A percentile compares a stretch with the other conserved stretches of the same genome.
These are phyloP conservation scores for Polylopha cassiicola DNA, from an alignment of 2,888 invertebrate genomes.

Conservation along the genomic window DNA sequence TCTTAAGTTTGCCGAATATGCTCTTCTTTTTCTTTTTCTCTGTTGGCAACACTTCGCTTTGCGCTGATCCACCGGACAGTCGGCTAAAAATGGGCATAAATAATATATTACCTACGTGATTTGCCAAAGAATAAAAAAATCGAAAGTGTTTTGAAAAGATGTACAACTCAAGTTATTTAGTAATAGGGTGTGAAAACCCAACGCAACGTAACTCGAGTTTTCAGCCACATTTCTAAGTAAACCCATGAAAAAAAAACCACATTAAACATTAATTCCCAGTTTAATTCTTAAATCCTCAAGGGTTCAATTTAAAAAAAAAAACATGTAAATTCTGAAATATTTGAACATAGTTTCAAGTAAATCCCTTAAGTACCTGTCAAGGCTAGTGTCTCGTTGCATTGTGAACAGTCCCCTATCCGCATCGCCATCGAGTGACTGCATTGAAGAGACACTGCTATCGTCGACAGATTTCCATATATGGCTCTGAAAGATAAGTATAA, in stretches of 20 bases:
- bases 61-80: constrained; percentile 89
- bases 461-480: constrained; percentile 90
- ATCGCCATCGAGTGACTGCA: constrained; percentile 86
- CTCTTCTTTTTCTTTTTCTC: constrained; percentile 90
- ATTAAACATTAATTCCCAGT: too few relatives aligned
- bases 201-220: too few relatives aligned
- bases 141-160: too few relatives aligned
- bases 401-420: constrained; percentile 78
- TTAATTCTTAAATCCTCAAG: background rate
- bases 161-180: too few relatives aligned
- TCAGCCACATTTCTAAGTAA: too few relatives aligned
- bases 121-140: too few relatives aligned
- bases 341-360: background rate
- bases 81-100: constrained; percentile 67
- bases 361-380: constrained; percentile 83
- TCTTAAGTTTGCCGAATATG: constrained; percentile 89
- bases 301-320: background rate
- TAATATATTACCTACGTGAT: background rate
- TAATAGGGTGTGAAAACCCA: too few relatives aligned
- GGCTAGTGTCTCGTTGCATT: constrained; percentile 84
- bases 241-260: too few relatives aligned
- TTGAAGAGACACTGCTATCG: constrained; percentile 89
- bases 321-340: too few relatives aligned
- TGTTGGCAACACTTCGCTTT: constrained; percentile 86
- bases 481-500: constrained; percentile 49